These are phyloP conservation scores for Linnaemya vulpina DNA, from an alignment of 2,888 invertebrate species.

Conservation along the genomic window DNA sequence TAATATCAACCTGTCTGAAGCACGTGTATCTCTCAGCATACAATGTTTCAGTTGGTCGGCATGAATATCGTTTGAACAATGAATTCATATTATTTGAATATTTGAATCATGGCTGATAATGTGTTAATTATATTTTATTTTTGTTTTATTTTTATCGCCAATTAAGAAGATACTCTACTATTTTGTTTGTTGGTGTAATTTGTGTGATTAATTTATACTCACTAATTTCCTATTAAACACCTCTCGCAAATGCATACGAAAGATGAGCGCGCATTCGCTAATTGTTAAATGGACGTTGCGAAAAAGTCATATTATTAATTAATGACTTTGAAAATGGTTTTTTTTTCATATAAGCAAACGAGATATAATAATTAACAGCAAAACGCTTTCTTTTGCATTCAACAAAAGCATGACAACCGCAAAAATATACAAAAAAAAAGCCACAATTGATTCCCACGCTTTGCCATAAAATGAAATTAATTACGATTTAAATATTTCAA, in stretches of 20 bases:
- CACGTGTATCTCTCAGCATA: too few relatives aligned
- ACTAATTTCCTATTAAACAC: constrained; percentile 28
- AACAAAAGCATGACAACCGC: neutral
- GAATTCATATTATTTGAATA: too few relatives aligned
- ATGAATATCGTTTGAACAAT: too few relatives aligned
- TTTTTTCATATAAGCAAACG: constrained; percentile 19
- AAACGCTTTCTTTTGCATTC: constrained; percentile 41
- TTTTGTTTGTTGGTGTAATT: neutral
- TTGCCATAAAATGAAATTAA: constrained; percentile 50
- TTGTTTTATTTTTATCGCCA: neutral
- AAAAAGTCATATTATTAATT: constrained; percentile 12
- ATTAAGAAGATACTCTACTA: constrained; percentile 27
- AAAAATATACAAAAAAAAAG: constrained; percentile 23
- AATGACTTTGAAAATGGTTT: constrained; percentile 49
- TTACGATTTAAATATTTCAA: constrained; percentile 36
- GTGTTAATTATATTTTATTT: neutral
- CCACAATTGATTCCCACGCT: constrained; percentile 65
- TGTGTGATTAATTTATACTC: neutral
- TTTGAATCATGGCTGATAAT: too few relatives aligned
- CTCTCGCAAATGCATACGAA: neutral
- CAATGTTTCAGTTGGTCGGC: too few relatives aligned
- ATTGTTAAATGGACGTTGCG: constrained; percentile 22
- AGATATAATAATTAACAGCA: constrained; percentile 18
- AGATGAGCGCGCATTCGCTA: constrained; percentile 7
- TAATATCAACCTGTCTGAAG: too few relatives aligned